Base-by-base conservation (phyloP, 2,888 invertebrate genomes). In the Blomia tropicalis region DNA sequence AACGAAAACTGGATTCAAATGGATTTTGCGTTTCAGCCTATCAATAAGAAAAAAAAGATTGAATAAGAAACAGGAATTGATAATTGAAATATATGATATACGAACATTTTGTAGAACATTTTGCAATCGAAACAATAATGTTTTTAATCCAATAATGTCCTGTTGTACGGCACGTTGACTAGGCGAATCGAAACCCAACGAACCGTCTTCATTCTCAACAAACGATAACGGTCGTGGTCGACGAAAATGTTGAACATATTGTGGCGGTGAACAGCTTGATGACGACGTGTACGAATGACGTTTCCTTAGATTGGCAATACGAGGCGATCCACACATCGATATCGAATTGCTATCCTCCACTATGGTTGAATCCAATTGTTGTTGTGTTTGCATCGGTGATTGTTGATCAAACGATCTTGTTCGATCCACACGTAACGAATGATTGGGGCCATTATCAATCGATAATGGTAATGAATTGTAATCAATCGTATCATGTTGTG, bases 11-110 rank as follows among this genome's bases (percentile, higher is more conserved):
- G 31, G 63, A 60, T 29, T 67, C 67, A 60, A 67, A 67, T 23
- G 67, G 67, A 62, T 67, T 67, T 23, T 65, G 58, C 43, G 67
- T 67, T 67, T 67, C 67, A 43, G 66, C 65, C 67, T 67, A 54
- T 14, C 58, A 62, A 29, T 43, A 60, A 27, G 43, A 60, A 43
- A 22, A 43, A 56, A 41, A 30, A 25, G 47, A 23, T 32, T n/a
- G 23, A 51, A 25, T 43, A 25, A 11, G 51, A 23, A 22, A 7
- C 5, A 41, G 27, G 22, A 41, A 54, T 54, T 27, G 7, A 23
- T 5, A 4, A 47, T 5, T 41, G 17, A 47, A 47, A 5, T n/a
- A 47, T 19, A 27, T 54, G n/a, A 44, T 5, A 44, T 22, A 19
- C 32, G 30, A 65, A 68, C 68, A 60, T 68, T 67, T 62, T 68